A percentile compares a stretch with the other conserved stretches of the same genome.
These are phyloP conservation scores for Hypothenemus hampei DNA, from an alignment of 1,140 invertebrate genomes.

Conservation along the genomic window DNA sequence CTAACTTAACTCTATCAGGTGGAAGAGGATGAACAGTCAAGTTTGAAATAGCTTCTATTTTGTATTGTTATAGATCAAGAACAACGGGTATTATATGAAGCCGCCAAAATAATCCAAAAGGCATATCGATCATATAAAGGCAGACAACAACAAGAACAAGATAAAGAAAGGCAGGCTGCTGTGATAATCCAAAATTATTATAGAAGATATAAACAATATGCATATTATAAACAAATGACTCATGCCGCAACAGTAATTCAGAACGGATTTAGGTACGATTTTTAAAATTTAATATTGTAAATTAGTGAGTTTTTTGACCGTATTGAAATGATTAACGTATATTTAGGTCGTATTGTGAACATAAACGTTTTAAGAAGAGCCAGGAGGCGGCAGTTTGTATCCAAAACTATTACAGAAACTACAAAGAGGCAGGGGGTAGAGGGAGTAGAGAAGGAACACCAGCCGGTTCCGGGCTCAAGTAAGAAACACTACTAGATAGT, in stretches of 20 bases:
- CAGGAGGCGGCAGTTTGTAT: conserved; percentile 62
- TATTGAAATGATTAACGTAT: not conserved
- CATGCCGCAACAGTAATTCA: conserved; percentile 72
- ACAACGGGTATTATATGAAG: conserved; percentile 93
- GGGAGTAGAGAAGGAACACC: conserved; percentile 51
- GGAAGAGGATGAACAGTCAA: not conserved
- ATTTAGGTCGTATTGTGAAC: conserved; percentile 64
- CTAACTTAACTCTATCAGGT: conserved; percentile 82
- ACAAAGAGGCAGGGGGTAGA: conserved; percentile 57
- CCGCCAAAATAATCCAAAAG: conserved; percentile 95
- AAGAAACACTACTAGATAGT: conserved; percentile 44
- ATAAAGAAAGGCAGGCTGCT: conserved; percentile 85
- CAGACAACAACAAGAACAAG: conserved; percentile 77
- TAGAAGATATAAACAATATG: conserved; percentile 66
- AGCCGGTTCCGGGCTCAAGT: conserved; percentile 49
- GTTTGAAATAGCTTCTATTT: not conserved
- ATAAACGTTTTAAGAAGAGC: conserved; percentile 73
- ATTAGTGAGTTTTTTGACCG: not conserved
- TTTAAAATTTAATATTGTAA: not conserved
- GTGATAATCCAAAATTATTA: conserved; percentile 98
- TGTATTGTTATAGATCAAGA: conserved; percentile 68
- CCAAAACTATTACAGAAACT: conserved; percentile 68
- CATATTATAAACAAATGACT: conserved; percentile 87
- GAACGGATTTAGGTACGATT: conserved; percentile 37
- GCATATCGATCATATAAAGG: conserved; percentile 93